phyloP scores from a whole-genome alignment of 2,113 vertebrate species.

The Hippocampus abdominalis region DNA sequence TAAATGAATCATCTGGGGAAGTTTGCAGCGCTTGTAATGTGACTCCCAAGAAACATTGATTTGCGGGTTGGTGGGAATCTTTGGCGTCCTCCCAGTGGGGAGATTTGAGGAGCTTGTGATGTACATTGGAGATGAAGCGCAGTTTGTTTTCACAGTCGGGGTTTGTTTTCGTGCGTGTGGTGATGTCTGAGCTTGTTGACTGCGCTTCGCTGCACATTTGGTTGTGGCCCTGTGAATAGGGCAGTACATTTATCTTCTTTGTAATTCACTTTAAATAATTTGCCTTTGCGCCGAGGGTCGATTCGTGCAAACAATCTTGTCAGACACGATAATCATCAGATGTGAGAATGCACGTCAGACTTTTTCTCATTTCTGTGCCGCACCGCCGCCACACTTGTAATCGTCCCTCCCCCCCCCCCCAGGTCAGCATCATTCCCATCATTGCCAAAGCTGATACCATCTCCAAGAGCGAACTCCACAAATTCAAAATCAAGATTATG shows the following conservation, averaged over 20 bases:
- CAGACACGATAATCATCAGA: slow-evolving; percentile 1
- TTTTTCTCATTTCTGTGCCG: neutral
- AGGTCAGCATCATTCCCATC: slow-evolving; percentile 98
- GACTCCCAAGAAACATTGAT: slow-evolving; percentile 35
- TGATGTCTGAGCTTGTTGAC: slow-evolving; percentile 22
- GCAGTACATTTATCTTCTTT: slow-evolving; percentile 5
- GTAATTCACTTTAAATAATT: slow-evolving; percentile 8
- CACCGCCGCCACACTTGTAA: neutral
- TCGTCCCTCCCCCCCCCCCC: neutral
- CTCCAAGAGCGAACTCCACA: slow-evolving; percentile 96
- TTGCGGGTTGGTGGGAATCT: slow-evolving; percentile 40
- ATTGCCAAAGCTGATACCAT: slow-evolving; percentile 98
- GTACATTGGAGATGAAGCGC: slow-evolving; percentile 35
- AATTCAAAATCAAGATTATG: slow-evolving; percentile 99
- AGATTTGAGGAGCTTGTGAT: slow-evolving; percentile 47
- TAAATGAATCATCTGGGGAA: slow-evolving; percentile 46
- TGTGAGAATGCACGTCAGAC: slow-evolving; percentile 2
- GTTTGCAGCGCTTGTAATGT: slow-evolving; percentile 49
- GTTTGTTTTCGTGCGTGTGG: slow-evolving; percentile 38
- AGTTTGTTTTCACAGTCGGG: slow-evolving; percentile 50
- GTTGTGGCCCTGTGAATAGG: neutral
- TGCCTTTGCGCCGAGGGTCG: neutral
- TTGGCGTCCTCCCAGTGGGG: slow-evolving; percentile 17
- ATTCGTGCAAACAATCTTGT: slow-evolving; percentile 1
- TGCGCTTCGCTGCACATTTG: slow-evolving; percentile 1